These are phyloP conservation scores for Mesochorus sp. DNA, from an alignment of 2,888 invertebrate genomes.

Conservation along the genomic window DNA sequence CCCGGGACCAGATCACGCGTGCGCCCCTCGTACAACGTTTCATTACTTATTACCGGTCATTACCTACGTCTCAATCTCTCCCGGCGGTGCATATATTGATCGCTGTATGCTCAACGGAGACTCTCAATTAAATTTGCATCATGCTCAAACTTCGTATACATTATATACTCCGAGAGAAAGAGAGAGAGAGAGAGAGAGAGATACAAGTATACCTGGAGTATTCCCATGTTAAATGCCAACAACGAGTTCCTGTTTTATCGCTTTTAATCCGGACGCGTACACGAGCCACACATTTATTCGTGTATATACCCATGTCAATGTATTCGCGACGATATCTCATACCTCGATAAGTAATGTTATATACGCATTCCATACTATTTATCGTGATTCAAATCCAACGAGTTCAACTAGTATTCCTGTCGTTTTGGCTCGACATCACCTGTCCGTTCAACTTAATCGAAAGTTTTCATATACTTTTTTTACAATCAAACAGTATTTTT, in stretches of 20 bases:
- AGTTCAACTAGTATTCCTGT: no score
- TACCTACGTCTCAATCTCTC: constrained; percentile 59
- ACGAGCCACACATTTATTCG: no score
- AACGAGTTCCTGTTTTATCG: background rate
- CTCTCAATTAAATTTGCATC: constrained; percentile 62
- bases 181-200: background rate
- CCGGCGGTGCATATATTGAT: constrained; percentile 41
- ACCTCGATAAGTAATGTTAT: no score
- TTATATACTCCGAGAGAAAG: background rate
- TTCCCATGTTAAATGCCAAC: constrained; percentile 1
- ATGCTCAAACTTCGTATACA: constrained; percentile 10
- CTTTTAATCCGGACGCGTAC: background rate
- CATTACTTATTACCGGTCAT: constrained; percentile 61
- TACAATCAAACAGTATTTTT: no score
- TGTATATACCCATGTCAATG: background rate
- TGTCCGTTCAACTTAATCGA: no score
- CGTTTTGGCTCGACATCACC: no score
- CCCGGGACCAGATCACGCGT: constrained; percentile 41
- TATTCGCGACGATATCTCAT: no score
- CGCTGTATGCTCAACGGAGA: constrained; percentile 34
- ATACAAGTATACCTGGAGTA: constrained; percentile 8
- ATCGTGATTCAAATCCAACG: no score
- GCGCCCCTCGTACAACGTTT: constrained; percentile 49
- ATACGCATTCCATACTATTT: no score
- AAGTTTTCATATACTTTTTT: no score